A percentile compares a stretch with the other conserved stretches of the same genome.
Evolutionary conservation across 2,888 invertebrate genomes (phyloP).

Genomic region (Polymixis lichenea): DNA sequence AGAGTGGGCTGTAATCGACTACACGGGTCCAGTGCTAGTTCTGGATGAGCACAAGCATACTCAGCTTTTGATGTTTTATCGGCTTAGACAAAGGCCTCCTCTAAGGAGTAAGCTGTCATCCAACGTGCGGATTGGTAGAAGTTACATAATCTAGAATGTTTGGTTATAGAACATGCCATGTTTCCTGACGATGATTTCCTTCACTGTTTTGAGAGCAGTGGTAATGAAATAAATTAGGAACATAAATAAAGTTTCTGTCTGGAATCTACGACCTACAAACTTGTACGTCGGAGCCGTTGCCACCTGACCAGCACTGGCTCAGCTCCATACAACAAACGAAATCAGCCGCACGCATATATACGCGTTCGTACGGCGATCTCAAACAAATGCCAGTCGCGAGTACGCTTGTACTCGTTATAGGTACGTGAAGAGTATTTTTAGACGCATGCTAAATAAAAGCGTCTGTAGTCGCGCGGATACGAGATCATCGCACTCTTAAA

Average conservation of each 20-base stretch:
- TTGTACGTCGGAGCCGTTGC: not conserved
- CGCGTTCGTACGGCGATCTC: not conserved
- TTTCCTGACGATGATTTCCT: not conserved
- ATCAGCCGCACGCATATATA: not conserved
- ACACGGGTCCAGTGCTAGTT: not conserved
- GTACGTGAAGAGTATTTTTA: too few species aligned
- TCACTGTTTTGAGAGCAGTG: not conserved
- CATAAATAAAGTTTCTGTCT: not conserved
- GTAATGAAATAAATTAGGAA: not conserved
- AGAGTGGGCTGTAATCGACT: not conserved
- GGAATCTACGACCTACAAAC: not conserved
- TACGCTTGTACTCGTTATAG: not conserved
- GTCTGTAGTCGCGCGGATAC: too few species aligned
- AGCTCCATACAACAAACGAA: not conserved
- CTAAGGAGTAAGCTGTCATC: too few species aligned
- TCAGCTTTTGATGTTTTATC: too few species aligned
- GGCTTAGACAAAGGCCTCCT: too few species aligned
- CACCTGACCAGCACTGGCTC: not conserved
- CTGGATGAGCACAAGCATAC: too few species aligned
- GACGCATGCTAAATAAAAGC: too few species aligned
- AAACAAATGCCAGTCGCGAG: not conserved
- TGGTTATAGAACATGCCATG: not conserved
- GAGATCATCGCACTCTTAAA: not conserved
- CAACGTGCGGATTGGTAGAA: not conserved
- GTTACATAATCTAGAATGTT: not conserved